These are phyloP conservation scores for Hylomyscus alleni DNA, from an alignment of 2,797 vertebrate genomes.

Conservation along the genomic window DNA sequence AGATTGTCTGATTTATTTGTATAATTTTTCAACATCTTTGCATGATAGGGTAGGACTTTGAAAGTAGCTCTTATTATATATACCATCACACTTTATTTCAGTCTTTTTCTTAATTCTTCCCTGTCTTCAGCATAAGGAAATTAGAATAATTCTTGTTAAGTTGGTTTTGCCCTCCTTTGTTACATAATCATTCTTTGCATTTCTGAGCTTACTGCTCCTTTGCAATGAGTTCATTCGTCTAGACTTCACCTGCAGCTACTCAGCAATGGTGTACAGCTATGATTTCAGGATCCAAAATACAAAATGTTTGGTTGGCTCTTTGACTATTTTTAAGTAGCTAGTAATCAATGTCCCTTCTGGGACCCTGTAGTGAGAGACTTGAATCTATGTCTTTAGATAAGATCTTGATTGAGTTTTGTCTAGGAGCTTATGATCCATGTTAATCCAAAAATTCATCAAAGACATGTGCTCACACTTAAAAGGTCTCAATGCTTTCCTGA, in stretches of 20 bases:
- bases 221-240: neutral
- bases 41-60: neutral
- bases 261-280: neutral
- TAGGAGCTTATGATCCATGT: neutral
- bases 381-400: neutral
- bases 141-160: neutral
- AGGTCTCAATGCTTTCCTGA: neutral
- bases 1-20: neutral
- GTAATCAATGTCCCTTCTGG: neutral
- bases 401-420: neutral
- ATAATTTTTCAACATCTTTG: neutral
- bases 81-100: neutral
- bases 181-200: neutral
- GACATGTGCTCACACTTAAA: neutral
- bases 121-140: too few species aligned
- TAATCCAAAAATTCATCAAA: constrained; percentile 26
- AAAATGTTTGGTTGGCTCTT: neutral
- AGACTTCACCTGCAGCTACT: neutral
- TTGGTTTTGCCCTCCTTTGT: neutral
- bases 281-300: neutral
- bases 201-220: neutral
- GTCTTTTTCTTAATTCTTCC: neutral
- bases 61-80: neutral
- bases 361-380: neutral
- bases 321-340: neutral